Conservation (phyloP, 2,797 vertebrate genomes). For the Rhodeus uyekii region DNA sequence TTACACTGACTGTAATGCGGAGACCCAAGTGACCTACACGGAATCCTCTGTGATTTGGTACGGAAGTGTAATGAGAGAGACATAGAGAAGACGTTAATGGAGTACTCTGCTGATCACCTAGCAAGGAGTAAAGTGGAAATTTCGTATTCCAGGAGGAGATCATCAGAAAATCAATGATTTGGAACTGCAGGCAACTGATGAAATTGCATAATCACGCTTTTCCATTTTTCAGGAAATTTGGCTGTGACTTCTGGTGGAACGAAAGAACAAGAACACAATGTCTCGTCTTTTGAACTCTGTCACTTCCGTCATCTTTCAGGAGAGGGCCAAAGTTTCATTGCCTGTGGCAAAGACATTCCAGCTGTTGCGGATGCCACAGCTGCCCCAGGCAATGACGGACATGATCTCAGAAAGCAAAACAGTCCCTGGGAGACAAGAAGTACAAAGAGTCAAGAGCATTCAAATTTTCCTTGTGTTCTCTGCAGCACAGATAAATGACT, state of each 20-base stretch:
- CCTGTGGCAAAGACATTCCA: conserved; percentile 60
- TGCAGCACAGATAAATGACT: conserved; percentile 4
- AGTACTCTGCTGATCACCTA: neutral
- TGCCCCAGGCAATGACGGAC: conserved; percentile 59
- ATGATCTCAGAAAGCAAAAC: conserved; percentile 55
- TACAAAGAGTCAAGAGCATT: conserved; percentile 37
- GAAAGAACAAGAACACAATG: conserved; percentile 31
- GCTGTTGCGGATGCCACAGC: conserved; percentile 42
- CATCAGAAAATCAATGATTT: conserved; percentile 51
- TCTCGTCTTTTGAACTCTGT: conserved; percentile 26
- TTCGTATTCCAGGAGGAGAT: conserved; percentile 40
- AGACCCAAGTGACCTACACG: conserved; percentile 21
- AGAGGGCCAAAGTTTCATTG: conserved; percentile 58
- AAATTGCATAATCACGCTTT: conserved; percentile 31
- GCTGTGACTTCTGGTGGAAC: conserved; percentile 29
- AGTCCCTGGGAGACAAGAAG: conserved; percentile 38
- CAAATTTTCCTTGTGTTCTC: neutral
- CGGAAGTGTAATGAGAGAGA: neutral
- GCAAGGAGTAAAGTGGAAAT: conserved; percentile 20
- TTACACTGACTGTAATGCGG: conserved; percentile 29
- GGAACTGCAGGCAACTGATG: conserved; percentile 31
- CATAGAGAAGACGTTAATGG: conserved; percentile 13
- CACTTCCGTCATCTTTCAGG: conserved; percentile 16
- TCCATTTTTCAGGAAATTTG: conserved; percentile 26
- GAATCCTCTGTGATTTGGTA: conserved; percentile 4